Evolutionary conservation across 2,113 vertebrate genomes (phyloP).

Genomic region (Paradoxurus hermaphroditus): DNA sequence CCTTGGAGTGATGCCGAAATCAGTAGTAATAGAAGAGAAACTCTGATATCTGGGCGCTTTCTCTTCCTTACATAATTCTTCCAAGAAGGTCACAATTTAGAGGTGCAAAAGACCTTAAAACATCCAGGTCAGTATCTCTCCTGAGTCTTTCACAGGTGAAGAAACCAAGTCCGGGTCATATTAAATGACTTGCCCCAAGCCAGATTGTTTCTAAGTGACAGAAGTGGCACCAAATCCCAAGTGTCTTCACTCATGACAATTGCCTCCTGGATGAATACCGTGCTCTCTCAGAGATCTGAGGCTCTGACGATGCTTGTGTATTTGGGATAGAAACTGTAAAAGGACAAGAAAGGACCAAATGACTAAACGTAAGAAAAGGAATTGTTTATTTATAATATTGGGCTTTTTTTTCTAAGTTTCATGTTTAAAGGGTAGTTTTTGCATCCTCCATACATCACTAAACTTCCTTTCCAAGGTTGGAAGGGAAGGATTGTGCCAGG

Average conservation of each 20-base stretch:
- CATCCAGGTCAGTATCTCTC: neutral
- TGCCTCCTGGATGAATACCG: neutral
- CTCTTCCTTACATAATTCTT: neutral
- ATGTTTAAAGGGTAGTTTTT: neutral
- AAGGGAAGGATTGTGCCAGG: neutral
- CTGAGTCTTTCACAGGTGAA: neutral
- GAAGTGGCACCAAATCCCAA: neutral
- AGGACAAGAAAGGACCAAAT: neutral
- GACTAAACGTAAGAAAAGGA: neutral
- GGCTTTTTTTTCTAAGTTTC: neutral
- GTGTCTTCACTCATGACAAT: neutral
- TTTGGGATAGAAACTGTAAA: neutral
- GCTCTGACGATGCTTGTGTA: neutral
- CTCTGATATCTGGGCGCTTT: neutral
- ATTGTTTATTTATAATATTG: neutral
- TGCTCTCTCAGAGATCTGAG: neutral
- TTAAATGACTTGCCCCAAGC: neutral
- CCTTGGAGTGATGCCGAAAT: neutral
- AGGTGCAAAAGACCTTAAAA: neutral
- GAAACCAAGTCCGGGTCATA: neutral
- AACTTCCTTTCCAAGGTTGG: neutral
- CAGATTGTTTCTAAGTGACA: neutral
- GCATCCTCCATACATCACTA: neutral
- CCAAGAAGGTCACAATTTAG: neutral
- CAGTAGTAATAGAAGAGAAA: neutral